Base-by-base conservation (phyloP, 2,888 invertebrate genomes). In the Tachina fera region DNA sequence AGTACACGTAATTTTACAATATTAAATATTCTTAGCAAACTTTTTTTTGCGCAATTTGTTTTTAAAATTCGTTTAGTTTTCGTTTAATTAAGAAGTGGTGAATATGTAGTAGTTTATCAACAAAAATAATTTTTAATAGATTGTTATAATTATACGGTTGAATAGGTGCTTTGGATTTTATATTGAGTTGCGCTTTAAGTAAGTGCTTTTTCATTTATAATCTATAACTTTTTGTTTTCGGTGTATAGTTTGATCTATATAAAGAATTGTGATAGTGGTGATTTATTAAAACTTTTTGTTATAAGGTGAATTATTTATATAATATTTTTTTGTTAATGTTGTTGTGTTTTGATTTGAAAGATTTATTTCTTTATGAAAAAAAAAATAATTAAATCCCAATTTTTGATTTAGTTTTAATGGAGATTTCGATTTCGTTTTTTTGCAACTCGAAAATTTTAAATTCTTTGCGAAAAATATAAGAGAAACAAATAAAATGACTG, bases 1-100 rank as follows among this genome's bases (percentile, higher is more conserved):
- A 76, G 75, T 61, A 76, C 67, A 70, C 68, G 82, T 76, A 82
- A 79, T 61, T 70, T 61, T 61, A 60, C 43, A 51, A 67, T 47
- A 49, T n/a, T 22, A 49, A 51, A 51, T 60, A 43, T 77, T 77
- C 51, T 43, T 8, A 60, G 56, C 49, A 31, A 65, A 53, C 13
- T 19, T 51, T 63, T 39, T 14, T 41, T 60, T 60, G 19, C 60
- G 77, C 47, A 60, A 53, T n/a, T 58, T 58, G 19, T 58, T 58
- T 31, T 31, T n/a, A 75, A 63, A 68, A n/a, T 49, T 49, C 22
- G 61, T 53, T 78, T 61, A 9, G 31, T 31, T 61, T 51, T 63
- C 14, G 61, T 51, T 78, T 19, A 22, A 9, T 19, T 53, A 43
- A 74, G 19, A 58, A 22, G 43, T 63, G 65, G 47, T 65, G 45